Evolutionary conservation across 2,888 invertebrate genomes (phyloP).

Genomic region (Mamestra brassicae): DNA sequence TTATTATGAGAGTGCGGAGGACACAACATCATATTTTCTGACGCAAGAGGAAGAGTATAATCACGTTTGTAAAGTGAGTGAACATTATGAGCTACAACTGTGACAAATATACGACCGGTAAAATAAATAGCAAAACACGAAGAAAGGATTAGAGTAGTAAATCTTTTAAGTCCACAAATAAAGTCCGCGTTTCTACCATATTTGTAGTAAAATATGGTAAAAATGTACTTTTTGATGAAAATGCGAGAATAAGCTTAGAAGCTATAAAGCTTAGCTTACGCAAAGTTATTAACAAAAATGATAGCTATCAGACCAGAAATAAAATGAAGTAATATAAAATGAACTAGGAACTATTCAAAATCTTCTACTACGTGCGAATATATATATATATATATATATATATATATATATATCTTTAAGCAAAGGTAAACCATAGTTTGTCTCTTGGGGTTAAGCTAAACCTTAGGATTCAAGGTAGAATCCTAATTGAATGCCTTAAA

Average conservation of each 20-base stretch:
- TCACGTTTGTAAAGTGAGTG: conserved; percentile 46
- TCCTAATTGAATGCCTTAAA: background rate
- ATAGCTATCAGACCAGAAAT: background rate
- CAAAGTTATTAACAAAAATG: background rate
- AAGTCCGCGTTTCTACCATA: background rate
- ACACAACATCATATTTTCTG: conserved; percentile 65
- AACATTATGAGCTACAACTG: conserved; percentile 33
- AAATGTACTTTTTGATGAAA: background rate
- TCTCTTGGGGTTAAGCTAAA: background rate
- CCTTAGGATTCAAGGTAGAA: background rate
- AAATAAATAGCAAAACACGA: conserved; percentile 34
- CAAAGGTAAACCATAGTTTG: background rate
- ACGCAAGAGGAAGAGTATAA: conserved; percentile 36
- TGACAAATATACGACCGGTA: conserved; percentile 42
- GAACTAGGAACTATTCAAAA: background rate
- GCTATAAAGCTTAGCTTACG: background rate
- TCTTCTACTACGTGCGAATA: background rate
- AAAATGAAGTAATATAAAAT: background rate
- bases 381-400: too few species aligned
- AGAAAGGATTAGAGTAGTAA: conserved; percentile 23
- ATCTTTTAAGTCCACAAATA: conserved; percentile 5
- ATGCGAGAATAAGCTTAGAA: background rate
- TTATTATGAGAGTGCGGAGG: conserved; percentile 54
- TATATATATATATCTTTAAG: too few species aligned
- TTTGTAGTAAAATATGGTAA: background rate